Evolutionary conservation across 1,140 invertebrate genomes (phyloP), one percentile per base, ranked within the genome.

Genomic region (Chironomus striatipennis): DNA sequence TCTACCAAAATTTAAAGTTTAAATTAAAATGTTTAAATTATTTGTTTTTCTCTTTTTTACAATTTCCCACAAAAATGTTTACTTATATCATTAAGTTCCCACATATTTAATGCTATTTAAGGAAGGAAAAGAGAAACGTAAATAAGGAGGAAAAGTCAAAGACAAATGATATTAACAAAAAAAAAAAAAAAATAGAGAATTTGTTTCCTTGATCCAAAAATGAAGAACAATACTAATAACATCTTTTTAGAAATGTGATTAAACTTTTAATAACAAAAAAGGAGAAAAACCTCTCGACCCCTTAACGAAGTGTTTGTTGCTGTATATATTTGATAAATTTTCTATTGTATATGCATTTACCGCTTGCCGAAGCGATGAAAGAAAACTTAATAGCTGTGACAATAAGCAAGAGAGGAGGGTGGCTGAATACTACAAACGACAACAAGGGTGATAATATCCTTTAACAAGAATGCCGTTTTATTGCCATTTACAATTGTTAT

Each of bases 261-360:
- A 70, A 70, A 70, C 65, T 70, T 70, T 70, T 70, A 20, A 18
- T 6, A 70, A 17, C 17, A 34, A 5, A 70, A 70, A n/a, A n/a
- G n/a, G n/a, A 18, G 17, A 18, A 70, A 70, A 70, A 21, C 18
- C 65, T 18, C 18, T 70, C 65, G 65, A 70, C 65, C 65, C 65
- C 18, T 70, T 18, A 70, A 70, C 65, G 18, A n/a, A 18, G n/a
- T 18, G 65, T 70, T 70, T 67, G 64, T 20, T 18, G n/a, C 47
- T 57, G 47, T 57, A 57, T 57, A n/a, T 15, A 70, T 70, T 70
- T 70, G 65, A 70, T 70, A 70, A 70, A 70, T 70, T 70, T 70
- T 15, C 12, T n/a, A 57, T 57, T 57, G 47, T 57, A n/a, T n/a
- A 57, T 57, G 47, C 47, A 57, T 57, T 57, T 57, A n/a, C n/a